A percentile compares a stretch with the other conserved stretches of the same genome.
Evolutionary conservation across 1,140 invertebrate genomes (phyloP).

Genomic region (Diorhabda sublineata): DNA sequence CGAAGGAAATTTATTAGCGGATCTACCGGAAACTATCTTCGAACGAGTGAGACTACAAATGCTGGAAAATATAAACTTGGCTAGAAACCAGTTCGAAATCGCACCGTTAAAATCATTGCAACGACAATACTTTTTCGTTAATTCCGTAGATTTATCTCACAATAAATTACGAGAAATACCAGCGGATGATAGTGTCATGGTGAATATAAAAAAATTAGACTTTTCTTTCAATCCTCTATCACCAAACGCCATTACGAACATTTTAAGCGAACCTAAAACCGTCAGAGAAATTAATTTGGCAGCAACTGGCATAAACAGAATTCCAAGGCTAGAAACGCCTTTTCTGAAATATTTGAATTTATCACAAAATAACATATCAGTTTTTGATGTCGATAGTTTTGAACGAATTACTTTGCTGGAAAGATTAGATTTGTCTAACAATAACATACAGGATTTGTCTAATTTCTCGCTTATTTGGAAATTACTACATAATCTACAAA

Average conservation of each 20-base stretch:
- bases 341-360: conserved; percentile 80
- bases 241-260: conserved; percentile 64
- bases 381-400: conserved; percentile 63
- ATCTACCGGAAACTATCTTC: conserved; percentile 80
- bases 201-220: conserved; percentile 82
- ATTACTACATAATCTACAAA: conserved; percentile 62
- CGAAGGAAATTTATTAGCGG: conserved; percentile 65
- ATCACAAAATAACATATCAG: conserved; percentile 69
- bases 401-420: conserved; percentile 75
- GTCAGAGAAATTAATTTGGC: conserved; percentile 77
- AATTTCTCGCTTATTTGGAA: conserved; percentile 59
- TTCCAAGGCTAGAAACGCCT: conserved; percentile 77
- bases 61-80: conserved; percentile 77
- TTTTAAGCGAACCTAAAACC: conserved; percentile 85
- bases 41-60: conserved; percentile 71
- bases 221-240: conserved; percentile 81
- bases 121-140: conserved; percentile 76
- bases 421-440: conserved; percentile 71
- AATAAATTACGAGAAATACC: conserved; percentile 77
- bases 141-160: conserved; percentile 71
- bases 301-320: conserved; percentile 64
- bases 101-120: conserved; percentile 75
- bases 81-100: conserved; percentile 70
- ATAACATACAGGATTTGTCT: conserved; percentile 59
- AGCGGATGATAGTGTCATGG: conserved; percentile 77